Evolutionary conservation across 2,888 invertebrate genomes (phyloP), one percentile per base, ranked within the genome.

Genomic region (Lochmaea capreae): DNA sequence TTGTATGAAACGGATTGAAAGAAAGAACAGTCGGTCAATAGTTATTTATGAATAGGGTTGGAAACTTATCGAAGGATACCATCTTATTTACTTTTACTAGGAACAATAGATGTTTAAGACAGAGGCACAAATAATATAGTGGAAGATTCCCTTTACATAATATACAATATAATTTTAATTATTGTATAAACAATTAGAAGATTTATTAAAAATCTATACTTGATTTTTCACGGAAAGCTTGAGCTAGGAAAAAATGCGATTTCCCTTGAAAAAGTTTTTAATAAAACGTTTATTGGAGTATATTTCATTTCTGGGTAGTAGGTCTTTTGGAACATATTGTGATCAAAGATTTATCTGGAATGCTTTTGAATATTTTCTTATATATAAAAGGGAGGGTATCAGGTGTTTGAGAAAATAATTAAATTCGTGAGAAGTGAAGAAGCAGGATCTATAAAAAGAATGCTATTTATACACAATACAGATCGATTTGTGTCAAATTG

Each of bases 311-410:
- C 61, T 58, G 54, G 33, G 42, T 63, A 65, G 33, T 65, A 65
- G 65, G 43, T 71, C 58, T 71, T 65, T 71, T 54, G 58, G 65
- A 65, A 71, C 71, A 71, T 61, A 71, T 71, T 71, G 71, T 71
- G 65, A 71, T 71, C 71, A 71, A 71, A 71, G 71, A 71, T 71
- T 71, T 71, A 71, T 71, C 65, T 46, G 58, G 71, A 71, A 71
- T 71, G 71, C 71, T 43, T 71, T 71, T 71, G 71, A 71, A 71
- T 71, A 71, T 71, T 71, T 71, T 54, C 63, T 62, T 49, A 12
- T 58, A 22, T 22, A 71, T 54, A 65, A 22, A 18, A 33, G 14
- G 42, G 43, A 65, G 70, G 42, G 62, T 43, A 57, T 22, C 71
- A 71, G 65, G 71, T 65, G 65, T 71, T 58, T 71, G 65, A 46